Percentiles rank a stretch among this genome's conserved stretches.
Conservation (phyloP, 2,888 invertebrate species). For the Heliconius cydno region DNA sequence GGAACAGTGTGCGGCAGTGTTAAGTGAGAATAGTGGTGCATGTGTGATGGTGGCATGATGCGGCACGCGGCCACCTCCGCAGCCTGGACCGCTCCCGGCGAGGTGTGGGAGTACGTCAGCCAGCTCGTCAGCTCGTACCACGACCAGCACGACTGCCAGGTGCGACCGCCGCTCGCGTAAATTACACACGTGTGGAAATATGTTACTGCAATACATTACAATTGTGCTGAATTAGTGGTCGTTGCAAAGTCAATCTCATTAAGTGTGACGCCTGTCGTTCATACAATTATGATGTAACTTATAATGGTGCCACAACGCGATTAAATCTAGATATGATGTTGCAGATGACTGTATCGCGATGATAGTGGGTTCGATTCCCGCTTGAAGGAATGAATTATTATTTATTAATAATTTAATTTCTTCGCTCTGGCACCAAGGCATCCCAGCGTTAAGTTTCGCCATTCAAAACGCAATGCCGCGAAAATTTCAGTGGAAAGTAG, state of each 20-base stretch:
- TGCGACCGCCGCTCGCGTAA: constrained; percentile 45
- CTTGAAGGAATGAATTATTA: too few relatives aligned
- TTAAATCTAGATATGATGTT: neutral
- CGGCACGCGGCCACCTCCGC: constrained; percentile 77
- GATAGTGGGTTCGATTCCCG: too few relatives aligned
- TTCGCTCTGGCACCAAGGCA: too few relatives aligned
- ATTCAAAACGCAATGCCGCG: too few relatives aligned
- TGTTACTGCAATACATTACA: neutral
- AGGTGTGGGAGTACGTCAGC: constrained; percentile 87
- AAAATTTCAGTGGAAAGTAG: too few relatives aligned
- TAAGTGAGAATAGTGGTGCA: constrained; percentile 52
- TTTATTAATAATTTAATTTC: too few relatives aligned
- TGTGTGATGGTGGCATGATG: constrained; percentile 79
- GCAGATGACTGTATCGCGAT: neutral
- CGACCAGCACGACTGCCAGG: constrained; percentile 81
- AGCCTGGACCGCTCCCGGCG: constrained; percentile 82
- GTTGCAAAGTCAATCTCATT: constrained; percentile 43
- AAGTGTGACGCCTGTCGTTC: constrained; percentile 42
- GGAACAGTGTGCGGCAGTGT: constrained; percentile 52
- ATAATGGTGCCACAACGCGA: neutral
- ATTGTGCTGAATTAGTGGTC: constrained; percentile 10
- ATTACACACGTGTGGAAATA: neutral
- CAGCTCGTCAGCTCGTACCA: constrained; percentile 85
- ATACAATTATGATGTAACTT: constrained; percentile 31
- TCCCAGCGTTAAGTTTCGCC: too few relatives aligned